Evolutionary conservation across 2,797 vertebrate species (phyloP), one percentile per base, ranked within the genome.

Genomic region (Sorex maritimensis): DNA sequence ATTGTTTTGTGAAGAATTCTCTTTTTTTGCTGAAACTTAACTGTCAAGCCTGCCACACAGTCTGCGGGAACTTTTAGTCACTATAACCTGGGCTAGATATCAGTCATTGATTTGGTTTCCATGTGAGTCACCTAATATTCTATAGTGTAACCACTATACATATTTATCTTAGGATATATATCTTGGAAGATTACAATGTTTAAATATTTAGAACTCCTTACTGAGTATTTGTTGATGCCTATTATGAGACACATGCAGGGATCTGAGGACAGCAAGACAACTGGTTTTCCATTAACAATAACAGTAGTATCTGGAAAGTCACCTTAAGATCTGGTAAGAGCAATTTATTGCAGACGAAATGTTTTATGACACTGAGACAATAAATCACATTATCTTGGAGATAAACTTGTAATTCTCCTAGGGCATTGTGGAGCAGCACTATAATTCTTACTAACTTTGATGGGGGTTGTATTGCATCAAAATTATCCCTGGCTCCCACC

Each of bases 131-230:
- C 0, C 19, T n/a, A 72, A 28, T 81, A 86, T 93, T 88, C 24
- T 23, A 82, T 2, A 58, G 14, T 58, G 41, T 52, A 74, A 86
- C 11, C 2, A 74, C 21, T 30, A 14, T 73, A 52, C 26, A 15
- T 95, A 81, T 95, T 90, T 90, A 88, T 63, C 38, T 23, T 8
- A 81, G 61, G 13, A 24, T 92, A 21, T 92, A 4, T 30, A 80
- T 72, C 44, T 81, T 74, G 52, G 46, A 15, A 13, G 21, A 23
- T 86, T 28, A 38, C 21, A 61, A 3, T 82, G 34, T 28, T 2
- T 58, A 65, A 67, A 86, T 41, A 88, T 92, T 95, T 93, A 93
- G 26, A 49, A 23, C 5, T 88, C 90, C 77, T 44, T 11, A 77
- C 67, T 92, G 23, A 67, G 34, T 82, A 6, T 30, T 77, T 30